phyloP scores from a whole-genome alignment of 2,888 invertebrate species.

The Kuschelorhynchus macadamiae region DNA sequence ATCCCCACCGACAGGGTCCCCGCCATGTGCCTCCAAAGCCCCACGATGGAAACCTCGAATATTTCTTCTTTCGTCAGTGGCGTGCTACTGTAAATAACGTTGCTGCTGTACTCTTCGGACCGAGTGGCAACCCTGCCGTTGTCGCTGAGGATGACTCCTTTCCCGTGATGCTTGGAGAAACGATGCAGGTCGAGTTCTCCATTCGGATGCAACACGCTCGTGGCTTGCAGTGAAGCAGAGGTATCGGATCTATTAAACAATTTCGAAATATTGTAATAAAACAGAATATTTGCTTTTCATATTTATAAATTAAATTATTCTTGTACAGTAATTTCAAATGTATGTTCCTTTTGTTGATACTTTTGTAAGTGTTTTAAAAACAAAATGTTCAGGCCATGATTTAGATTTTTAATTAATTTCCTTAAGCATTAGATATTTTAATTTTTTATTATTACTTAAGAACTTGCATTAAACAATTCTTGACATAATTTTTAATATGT shows the following conservation, averaged over 20 bases:
- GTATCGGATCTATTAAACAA: conserved; percentile 61
- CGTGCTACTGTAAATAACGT: conserved; percentile 80
- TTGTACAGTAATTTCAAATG: too few relatives aligned
- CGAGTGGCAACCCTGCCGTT: conserved; percentile 72
- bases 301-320: too few relatives aligned
- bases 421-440: too few relatives aligned
- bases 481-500: too few relatives aligned
- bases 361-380: too few relatives aligned
- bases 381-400: too few relatives aligned
- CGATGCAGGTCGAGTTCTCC: conserved; percentile 65
- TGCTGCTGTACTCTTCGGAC: conserved; percentile 69
- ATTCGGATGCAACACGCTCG: conserved; percentile 60
- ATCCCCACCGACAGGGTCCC: conserved; percentile 85
- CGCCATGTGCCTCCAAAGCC: conserved; percentile 76
- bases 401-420: too few relatives aligned
- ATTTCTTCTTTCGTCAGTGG: conserved; percentile 82
- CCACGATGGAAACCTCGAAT: conserved; percentile 82
- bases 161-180: conserved; percentile 78
- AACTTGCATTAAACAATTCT: too few relatives aligned
- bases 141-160: conserved; percentile 78
- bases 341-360: too few relatives aligned
- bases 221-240: conserved; percentile 65
- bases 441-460: too few relatives aligned
- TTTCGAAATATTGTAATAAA: not conserved
- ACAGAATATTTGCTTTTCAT: too few relatives aligned